Evolutionary conservation across 2,888 invertebrate species (phyloP).

Genomic region (Thereva unica): DNA sequence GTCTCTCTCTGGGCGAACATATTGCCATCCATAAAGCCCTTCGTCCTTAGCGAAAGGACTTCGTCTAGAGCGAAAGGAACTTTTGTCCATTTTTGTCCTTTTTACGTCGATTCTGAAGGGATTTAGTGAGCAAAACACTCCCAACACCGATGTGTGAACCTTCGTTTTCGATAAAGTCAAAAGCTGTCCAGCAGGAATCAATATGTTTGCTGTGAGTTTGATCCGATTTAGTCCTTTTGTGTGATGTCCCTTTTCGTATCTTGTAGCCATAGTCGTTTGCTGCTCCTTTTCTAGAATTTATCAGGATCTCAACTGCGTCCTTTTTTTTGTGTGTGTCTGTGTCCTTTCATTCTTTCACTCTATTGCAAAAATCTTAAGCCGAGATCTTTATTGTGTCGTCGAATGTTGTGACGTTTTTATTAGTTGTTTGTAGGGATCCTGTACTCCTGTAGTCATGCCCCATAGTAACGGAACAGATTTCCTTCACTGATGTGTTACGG

Average conservation of each 20-base stretch:
- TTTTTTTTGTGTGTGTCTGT: not conserved
- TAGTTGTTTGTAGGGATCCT: constrained; percentile 33
- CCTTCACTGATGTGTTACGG: constrained; percentile 31
- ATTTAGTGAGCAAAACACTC: constrained; percentile 11
- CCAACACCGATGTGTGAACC: constrained; percentile 19
- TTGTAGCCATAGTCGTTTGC: constrained; percentile 23
- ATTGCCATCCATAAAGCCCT: constrained; percentile 6
- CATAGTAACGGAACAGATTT: constrained; percentile 29
- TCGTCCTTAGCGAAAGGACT: not conserved
- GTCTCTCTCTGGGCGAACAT: not conserved
- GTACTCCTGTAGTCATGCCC: not conserved
- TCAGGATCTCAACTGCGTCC: constrained; percentile 25
- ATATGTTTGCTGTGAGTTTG: constrained; percentile 36
- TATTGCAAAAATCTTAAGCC: constrained; percentile 35
- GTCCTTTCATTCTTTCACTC: constrained; percentile 14
- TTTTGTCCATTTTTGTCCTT: constrained; percentile 22
- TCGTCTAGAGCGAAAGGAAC: constrained; percentile 3
- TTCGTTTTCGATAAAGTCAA: constrained; percentile 21
- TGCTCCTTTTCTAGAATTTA: constrained; percentile 28
- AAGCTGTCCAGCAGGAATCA: constrained; percentile 37
- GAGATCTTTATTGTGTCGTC: constrained; percentile 32
- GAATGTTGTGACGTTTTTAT: constrained; percentile 38
- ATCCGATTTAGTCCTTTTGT: constrained; percentile 37
- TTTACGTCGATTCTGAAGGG: constrained; percentile 15
- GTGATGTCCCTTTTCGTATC: constrained; percentile 29